Percentiles rank a stretch among this genome's conserved stretches.
Evolutionary conservation across 1,140 invertebrate genomes (phyloP).

Genomic region (Drosophila guanche): DNA sequence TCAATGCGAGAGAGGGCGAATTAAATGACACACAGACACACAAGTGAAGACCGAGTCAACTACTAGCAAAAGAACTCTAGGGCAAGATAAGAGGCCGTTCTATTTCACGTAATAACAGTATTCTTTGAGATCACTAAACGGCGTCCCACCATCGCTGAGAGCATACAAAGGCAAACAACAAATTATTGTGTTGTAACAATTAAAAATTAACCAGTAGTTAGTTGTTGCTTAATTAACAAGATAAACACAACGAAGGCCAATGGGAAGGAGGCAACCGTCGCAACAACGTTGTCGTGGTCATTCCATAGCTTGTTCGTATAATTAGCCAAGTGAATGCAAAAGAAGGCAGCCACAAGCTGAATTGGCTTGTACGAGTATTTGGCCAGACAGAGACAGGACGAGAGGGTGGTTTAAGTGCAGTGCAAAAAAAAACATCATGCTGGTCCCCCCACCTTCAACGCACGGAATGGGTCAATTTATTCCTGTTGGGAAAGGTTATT

Average conservation of each 20-base stretch:
- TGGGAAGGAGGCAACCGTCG: background rate
- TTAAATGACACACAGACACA: constrained; percentile 40
- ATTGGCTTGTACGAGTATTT: too few relatives aligned
- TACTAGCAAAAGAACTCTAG: constrained; percentile 17
- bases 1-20: constrained; percentile 37
- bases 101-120: constrained; percentile 29
- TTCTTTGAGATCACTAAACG: constrained; percentile 23
- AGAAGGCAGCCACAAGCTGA: background rate
- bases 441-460: background rate
- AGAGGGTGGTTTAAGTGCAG: constrained; percentile 8
- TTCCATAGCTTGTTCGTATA: constrained; percentile 17
- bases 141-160: background rate
- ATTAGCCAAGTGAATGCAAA: constrained; percentile 36
- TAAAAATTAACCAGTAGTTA: constrained; percentile 75
- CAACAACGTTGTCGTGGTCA: constrained; percentile 17
- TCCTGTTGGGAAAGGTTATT: constrained; percentile 30
- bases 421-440: constrained; percentile 24
- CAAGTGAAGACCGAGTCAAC: too few relatives aligned
- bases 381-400: too few relatives aligned
- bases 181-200: constrained; percentile 68
- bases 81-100: background rate
- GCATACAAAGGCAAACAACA: constrained; percentile 14
- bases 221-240: constrained; percentile 72
- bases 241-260: constrained; percentile 39
- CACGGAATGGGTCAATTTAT: constrained; percentile 7